These are phyloP conservation scores for Cynopterus sphinx DNA, from an alignment of 2,797 vertebrate species.

Conservation along the genomic window DNA sequence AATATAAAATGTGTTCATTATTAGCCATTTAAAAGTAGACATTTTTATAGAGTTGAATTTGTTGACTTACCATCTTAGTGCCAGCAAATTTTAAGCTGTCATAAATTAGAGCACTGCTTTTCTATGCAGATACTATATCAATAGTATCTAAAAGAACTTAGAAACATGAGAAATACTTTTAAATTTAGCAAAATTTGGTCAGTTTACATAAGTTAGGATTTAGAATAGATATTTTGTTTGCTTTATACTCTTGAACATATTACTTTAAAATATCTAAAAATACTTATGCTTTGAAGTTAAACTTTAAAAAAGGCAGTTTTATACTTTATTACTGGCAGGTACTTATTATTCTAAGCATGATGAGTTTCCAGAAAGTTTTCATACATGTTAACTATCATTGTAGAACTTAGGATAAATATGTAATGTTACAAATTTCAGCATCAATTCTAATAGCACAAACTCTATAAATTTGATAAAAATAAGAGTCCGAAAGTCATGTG, in stretches of 20 bases:
- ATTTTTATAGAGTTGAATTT: background rate
- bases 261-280: constrained; percentile 1
- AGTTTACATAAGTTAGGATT: background rate
- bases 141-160: background rate
- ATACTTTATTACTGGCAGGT: background rate
- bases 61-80: background rate
- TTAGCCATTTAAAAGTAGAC: constrained; percentile 12
- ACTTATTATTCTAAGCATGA: background rate
- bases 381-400: background rate
- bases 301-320: background rate
- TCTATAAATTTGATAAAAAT: constrained; percentile 26
- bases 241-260: background rate
- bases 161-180: background rate
- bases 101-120: background rate
- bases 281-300: background rate
- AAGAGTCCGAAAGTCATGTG: background rate
- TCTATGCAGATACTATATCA: background rate
- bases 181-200: background rate
- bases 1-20: background rate
- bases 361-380: constrained; percentile 12
- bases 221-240: background rate
- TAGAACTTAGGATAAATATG: background rate
- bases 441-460: background rate
- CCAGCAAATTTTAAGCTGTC: background rate
- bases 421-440: background rate